Conservation (phyloP, 2,113 vertebrate species). For the Tamias sibiricus region DNA sequence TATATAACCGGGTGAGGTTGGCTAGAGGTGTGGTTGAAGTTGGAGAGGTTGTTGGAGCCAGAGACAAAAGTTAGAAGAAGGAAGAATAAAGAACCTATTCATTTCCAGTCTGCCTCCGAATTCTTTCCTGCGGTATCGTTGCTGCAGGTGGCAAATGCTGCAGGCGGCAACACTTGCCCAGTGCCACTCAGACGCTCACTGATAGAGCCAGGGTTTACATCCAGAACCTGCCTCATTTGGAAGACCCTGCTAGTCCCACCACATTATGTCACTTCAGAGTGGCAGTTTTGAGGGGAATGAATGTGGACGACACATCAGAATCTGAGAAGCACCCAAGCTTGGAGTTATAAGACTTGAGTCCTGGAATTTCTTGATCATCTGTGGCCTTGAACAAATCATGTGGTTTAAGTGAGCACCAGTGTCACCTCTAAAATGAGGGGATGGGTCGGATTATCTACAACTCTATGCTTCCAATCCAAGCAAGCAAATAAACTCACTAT, state of each 20-base stretch:
- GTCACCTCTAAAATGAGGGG: neutral
- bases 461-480: neutral
- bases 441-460: neutral
- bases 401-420: neutral
- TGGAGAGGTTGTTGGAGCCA: no score
- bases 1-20: no score
- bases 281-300: neutral
- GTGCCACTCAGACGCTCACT: neutral
- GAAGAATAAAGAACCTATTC: no score
- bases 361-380: neutral
- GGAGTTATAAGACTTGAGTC: neutral
- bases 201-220: neutral
- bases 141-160: no score
- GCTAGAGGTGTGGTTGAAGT: no score
- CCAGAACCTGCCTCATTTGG: neutral
- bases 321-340: neutral
- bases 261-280: neutral
- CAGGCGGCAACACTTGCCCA: no score
- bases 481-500: neutral
- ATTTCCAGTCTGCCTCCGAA: no score
- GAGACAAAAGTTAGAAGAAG: no score
- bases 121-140: no score
- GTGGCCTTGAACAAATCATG: neutral
- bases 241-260: neutral
- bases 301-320: neutral